These are phyloP conservation scores for Temnothorax curvispinosus DNA, from an alignment of 1,140 invertebrate species.

Conservation along the genomic window DNA sequence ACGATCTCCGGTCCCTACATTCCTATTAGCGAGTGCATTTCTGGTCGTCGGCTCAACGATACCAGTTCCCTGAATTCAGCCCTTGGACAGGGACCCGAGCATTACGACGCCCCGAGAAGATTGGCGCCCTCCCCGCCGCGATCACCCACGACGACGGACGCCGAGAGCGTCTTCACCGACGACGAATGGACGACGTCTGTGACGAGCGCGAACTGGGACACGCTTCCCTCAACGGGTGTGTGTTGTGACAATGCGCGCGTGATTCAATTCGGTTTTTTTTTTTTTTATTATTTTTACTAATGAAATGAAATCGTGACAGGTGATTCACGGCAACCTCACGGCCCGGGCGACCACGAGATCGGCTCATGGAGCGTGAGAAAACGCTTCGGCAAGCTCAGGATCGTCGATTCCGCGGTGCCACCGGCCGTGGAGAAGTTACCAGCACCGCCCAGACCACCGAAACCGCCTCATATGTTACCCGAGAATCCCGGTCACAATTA, in stretches of 20 bases:
- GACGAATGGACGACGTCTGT: slow-evolving; percentile 79
- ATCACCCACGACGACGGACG: slow-evolving; percentile 84
- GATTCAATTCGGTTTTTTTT: not conserved
- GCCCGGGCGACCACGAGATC: slow-evolving; percentile 87
- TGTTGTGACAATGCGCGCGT: not conserved
- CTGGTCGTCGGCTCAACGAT: slow-evolving; percentile 89
- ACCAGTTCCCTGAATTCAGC: slow-evolving; percentile 82
- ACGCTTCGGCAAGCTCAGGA: slow-evolving; percentile 86
- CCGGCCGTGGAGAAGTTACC: slow-evolving; percentile 76
- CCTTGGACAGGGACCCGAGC: slow-evolving; percentile 80
- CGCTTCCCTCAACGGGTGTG: slow-evolving; percentile 83
- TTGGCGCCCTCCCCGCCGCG: slow-evolving; percentile 82
- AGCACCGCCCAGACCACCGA: slow-evolving; percentile 91
- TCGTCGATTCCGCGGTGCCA: slow-evolving; percentile 79
- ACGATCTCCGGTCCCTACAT: slow-evolving; percentile 91
- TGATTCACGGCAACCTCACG: slow-evolving; percentile 84
- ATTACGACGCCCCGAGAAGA: slow-evolving; percentile 83
- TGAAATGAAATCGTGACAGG: slow-evolving; percentile 56
- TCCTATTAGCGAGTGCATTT: slow-evolving; percentile 95
- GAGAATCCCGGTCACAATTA: slow-evolving; percentile 86
- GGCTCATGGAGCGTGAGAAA: slow-evolving; percentile 87
- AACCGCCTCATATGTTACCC: slow-evolving; percentile 87
- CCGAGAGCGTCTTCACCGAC: slow-evolving; percentile 83
- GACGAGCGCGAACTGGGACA: slow-evolving; percentile 86
- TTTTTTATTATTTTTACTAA: slow-evolving; percentile 7